Percentiles rank a stretch among this genome's conserved stretches.
Conservation (phyloP, 1,140 invertebrate species). For the Zophobas atratus region DNA sequence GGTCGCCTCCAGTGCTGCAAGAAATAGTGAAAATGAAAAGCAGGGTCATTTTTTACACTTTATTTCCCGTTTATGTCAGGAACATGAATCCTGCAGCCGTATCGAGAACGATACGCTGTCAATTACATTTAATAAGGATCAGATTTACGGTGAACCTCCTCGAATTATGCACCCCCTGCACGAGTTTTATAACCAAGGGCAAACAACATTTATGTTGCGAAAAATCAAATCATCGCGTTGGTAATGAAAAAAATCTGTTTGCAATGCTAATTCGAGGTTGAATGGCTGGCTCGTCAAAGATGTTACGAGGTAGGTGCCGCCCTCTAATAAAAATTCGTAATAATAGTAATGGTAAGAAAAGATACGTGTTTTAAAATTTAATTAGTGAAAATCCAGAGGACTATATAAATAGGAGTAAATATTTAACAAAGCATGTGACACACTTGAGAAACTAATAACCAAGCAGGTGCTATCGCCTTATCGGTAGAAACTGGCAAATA, state of each 20-base stretch:
- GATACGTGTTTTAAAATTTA: too few relatives aligned
- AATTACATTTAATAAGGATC: slow-evolving; percentile 44
- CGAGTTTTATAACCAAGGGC: background rate
- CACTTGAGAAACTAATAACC: too few relatives aligned
- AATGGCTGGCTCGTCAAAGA: background rate
- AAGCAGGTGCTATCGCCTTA: background rate
- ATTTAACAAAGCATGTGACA: too few relatives aligned
- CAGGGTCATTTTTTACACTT: slow-evolving; percentile 35
- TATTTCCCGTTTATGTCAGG: slow-evolving; percentile 27
- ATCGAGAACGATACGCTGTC: slow-evolving; percentile 23
- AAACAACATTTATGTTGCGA: background rate
- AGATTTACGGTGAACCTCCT: slow-evolving; percentile 7
- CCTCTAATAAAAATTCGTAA: background rate
- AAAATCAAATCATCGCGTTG: too few relatives aligned
- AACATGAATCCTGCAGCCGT: slow-evolving; percentile 12
- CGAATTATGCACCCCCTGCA: background rate
- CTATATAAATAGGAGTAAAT: too few relatives aligned
- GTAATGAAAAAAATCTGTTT: background rate
- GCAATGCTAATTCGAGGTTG: too few relatives aligned
- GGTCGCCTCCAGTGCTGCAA: background rate
- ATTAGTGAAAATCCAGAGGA: too few relatives aligned
- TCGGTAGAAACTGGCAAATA: background rate
- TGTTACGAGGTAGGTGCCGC: background rate
- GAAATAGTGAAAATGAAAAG: slow-evolving; percentile 7
- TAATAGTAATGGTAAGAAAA: too few relatives aligned